These are phyloP conservation scores for Strix aluco DNA, from an alignment of 2,113 vertebrate genomes.

Conservation along the genomic window DNA sequence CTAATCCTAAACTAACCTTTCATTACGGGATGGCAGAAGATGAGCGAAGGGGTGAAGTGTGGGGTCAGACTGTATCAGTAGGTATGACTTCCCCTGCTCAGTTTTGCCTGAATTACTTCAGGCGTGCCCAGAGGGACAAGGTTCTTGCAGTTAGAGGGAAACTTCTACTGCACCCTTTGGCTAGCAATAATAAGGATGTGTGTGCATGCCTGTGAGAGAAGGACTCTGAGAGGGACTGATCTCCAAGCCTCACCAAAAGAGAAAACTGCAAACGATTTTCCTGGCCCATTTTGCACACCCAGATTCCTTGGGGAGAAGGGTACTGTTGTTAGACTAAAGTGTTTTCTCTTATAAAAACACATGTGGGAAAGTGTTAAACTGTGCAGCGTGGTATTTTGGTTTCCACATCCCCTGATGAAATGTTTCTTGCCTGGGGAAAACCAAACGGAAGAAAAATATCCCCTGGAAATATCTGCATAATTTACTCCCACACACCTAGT, in stretches of 20 bases:
- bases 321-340: not conserved
- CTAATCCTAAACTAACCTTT: not conserved
- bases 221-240: not conserved
- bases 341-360: slow-evolving; percentile 36
- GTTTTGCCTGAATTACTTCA: not conserved
- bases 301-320: not conserved
- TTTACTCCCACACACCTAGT: slow-evolving; percentile 51
- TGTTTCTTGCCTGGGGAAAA: slow-evolving; percentile 52
- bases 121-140: rapidly evolving
- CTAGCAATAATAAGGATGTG: not conserved
- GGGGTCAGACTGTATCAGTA: not conserved
- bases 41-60: not conserved
- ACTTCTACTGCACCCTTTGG: not conserved
- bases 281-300: not conserved
- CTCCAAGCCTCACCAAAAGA: not conserved
- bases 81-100: not conserved
- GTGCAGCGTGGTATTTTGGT: slow-evolving; percentile 13
- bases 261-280: not conserved
- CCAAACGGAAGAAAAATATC: slow-evolving; percentile 55
- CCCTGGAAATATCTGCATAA: slow-evolving; percentile 60
- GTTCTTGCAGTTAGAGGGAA: not conserved
- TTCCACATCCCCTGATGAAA: slow-evolving; percentile 51
- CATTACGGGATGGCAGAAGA: not conserved
- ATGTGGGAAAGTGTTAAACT: slow-evolving; percentile 43
- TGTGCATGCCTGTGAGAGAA: not conserved